Evolutionary conservation across 1,140 invertebrate genomes (phyloP), one percentile per base, ranked within the genome.

Genomic region (Tetranychus cinnabarinus): DNA sequence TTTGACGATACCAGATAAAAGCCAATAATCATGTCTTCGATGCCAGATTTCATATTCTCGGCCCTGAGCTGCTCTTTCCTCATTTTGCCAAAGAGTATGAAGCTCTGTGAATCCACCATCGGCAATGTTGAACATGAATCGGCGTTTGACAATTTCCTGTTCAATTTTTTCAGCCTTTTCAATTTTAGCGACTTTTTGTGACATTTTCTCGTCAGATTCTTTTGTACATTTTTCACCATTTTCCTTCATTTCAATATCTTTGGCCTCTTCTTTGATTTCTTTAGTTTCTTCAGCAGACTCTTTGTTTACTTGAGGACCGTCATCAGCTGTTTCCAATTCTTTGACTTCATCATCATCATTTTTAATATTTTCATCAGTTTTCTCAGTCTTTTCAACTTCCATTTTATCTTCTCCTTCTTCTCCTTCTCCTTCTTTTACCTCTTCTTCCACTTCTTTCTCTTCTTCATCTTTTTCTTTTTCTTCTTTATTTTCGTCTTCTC

Each of bases 81-180:
- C 96, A 73, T 97, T 98, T 61, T 92, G 75, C 96, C 96, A 99
- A 31, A 99, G 73, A 0, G 95, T 96, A 72, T 99, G 96, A 0
- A 99, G 75, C 70, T 99, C 96, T 0, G 96, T 99, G 70, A 99
- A 99, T 4, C 96, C 96, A 33, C 96, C 95, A 71, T 99, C 96
- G 47, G 93, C 92, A 70, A 99, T 99, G 69, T 99, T 99, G 72
- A 99, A 99, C 92, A 97, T 98, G 70, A 98, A 98, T 71, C 90
- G 88, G 65, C 86, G 81, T 65, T 89, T 86, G 0, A n/a, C 48
- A 6, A 33, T 23, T 1, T 59, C 46, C 48, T 69, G 67, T 39
- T 78, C 77, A 33, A 74, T 73, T 66, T 77, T 68, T 31, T 75
- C 66, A 8, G 56, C 63, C 64, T 64, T 61, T 36, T 74, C 73